A percentile compares a stretch with the other conserved stretches of the same genome.
Evolutionary conservation across 2,888 invertebrate genomes (phyloP).

Genomic region (Caenorhabditis sp.): DNA sequence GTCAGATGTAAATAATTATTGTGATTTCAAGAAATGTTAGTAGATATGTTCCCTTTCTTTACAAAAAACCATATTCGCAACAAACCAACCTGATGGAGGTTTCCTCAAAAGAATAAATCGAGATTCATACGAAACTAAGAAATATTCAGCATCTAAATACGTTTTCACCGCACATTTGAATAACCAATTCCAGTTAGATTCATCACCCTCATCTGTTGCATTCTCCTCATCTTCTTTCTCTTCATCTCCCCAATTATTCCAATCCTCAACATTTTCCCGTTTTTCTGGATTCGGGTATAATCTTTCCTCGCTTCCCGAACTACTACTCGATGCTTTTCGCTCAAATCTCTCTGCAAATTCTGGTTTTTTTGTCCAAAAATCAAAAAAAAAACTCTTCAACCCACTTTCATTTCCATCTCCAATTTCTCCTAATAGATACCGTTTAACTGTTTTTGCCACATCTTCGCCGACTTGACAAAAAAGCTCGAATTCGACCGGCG

Average conservation of each 20-base stretch:
- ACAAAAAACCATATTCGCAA: no score
- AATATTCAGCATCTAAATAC: constrained; percentile 30
- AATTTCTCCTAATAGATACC: constrained; percentile 19
- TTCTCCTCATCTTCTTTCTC: constrained; percentile 5
- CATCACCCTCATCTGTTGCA: constrained; percentile 18
- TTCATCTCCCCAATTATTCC: constrained; percentile 36
- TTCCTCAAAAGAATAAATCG: constrained; percentile 31
- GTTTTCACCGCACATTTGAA: constrained; percentile 29
- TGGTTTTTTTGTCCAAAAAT: not conserved
- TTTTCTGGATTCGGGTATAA: constrained; percentile 28
- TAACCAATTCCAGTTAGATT: constrained; percentile 32
- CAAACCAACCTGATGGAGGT: constrained; percentile 21
- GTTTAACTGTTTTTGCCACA: constrained; percentile 27
- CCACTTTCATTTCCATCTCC: constrained; percentile 16
- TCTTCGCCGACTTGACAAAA: constrained; percentile 26
- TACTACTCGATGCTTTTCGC: constrained; percentile 29
- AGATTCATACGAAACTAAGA: constrained; percentile 31
- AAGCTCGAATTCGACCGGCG: constrained; percentile 21
- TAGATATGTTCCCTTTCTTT: no score
- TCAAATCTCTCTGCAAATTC: constrained; percentile 23
- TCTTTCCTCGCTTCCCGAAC: constrained; percentile 21
- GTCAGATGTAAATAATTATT: no score
- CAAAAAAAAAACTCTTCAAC: constrained; percentile 4
- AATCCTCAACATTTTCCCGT: constrained; percentile 29
- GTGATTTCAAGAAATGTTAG: no score